phyloP scores from a whole-genome alignment of 2,113 vertebrate species.

The Phasianus colchicus region DNA sequence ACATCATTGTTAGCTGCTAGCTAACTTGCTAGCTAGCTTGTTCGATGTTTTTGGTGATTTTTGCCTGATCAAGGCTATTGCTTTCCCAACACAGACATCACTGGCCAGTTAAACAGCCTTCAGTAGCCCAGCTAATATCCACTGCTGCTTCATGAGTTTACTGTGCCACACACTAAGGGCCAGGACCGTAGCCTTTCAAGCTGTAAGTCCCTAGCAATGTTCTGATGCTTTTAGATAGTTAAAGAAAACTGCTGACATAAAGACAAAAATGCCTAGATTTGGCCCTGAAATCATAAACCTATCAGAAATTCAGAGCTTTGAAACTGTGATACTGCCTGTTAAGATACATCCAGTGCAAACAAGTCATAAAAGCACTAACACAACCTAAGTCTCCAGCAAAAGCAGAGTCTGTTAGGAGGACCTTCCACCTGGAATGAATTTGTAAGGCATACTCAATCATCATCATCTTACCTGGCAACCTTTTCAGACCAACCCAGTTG shows the following conservation, averaged over 20 bases:
- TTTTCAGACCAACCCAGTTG: conserved; percentile 88
- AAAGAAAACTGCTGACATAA: neutral
- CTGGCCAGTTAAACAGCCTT: fast-evolving
- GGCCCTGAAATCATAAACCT: neutral
- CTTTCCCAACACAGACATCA: no score
- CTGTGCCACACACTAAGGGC: fast-evolving
- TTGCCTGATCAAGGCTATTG: neutral
- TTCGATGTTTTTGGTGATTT: fast-evolving
- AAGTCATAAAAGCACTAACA: fast-evolving
- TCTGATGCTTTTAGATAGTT: fast-evolving
- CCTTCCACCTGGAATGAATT: fast-evolving
- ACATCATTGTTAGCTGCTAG: fast-evolving
- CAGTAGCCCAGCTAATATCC: no score
- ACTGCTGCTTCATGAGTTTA: fast-evolving
- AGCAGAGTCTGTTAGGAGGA: fast-evolving
- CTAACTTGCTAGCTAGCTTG: no score
- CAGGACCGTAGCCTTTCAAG: no score
- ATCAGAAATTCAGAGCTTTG: neutral
- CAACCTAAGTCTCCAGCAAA: neutral
- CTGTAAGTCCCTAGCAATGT: neutral
- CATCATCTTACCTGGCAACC: conserved; percentile 79
- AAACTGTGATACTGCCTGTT: neutral
- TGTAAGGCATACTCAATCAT: fast-evolving
- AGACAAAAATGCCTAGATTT: neutral
- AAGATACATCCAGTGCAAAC: neutral